Conservation (phyloP, 2,888 invertebrate genomes). For the Celastrina argiolus region DNA sequence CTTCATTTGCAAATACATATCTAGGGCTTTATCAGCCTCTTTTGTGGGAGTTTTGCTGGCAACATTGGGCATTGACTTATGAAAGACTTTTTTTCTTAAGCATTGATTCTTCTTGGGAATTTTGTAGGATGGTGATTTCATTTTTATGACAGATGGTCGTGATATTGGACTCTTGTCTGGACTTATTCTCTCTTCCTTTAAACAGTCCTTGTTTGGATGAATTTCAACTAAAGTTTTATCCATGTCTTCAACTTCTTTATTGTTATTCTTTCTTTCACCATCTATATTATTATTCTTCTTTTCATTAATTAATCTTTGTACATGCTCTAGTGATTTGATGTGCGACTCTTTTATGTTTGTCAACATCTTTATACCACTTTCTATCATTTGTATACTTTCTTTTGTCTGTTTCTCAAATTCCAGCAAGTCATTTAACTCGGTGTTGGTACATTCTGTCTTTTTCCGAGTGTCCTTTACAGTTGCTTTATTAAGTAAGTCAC, state of each 20-base stretch:
- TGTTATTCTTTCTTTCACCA: constrained; percentile 40
- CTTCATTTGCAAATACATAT: constrained; percentile 65
- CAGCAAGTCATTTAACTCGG: constrained; percentile 48
- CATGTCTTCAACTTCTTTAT: constrained; percentile 34
- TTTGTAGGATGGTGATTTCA: constrained; percentile 59
- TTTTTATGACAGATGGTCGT: constrained; percentile 50
- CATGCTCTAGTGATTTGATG: constrained; percentile 46
- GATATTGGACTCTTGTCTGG: constrained; percentile 37
- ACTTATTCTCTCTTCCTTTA: constrained; percentile 33
- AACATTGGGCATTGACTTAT: constrained; percentile 59
- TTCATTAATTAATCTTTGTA: constrained; percentile 49
- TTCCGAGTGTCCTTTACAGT: constrained; percentile 44
- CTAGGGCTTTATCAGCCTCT: constrained; percentile 48
- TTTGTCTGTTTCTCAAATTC: constrained; percentile 50
- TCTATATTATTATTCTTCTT: constrained; percentile 36
- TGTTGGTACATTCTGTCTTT: constrained; percentile 30
- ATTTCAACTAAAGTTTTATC: constrained; percentile 39
- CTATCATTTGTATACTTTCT: constrained; percentile 49
- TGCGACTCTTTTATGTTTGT: constrained; percentile 51
- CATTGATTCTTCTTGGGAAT: constrained; percentile 58
- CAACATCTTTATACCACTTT: constrained; percentile 47
- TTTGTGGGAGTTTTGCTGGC: constrained; percentile 44
- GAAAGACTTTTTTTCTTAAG: constrained; percentile 51
- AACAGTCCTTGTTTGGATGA: constrained; percentile 34
- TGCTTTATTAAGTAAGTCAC: constrained; percentile 58